These are phyloP conservation scores for Eutolmus rufibarbis DNA, from an alignment of 2,888 invertebrate genomes.

Conservation along the genomic window DNA sequence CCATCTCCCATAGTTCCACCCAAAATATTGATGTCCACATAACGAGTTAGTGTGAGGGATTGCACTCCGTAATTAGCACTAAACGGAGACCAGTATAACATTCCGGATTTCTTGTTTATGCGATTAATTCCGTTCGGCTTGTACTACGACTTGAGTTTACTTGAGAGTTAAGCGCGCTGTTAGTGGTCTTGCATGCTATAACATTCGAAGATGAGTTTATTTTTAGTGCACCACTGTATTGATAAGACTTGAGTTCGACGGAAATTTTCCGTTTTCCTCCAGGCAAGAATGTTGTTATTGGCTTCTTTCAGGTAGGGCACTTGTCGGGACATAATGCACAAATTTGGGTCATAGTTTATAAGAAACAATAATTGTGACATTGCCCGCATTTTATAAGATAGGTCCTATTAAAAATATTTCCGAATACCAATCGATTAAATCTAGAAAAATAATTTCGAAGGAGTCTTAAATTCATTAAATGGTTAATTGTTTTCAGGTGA, in stretches of 20 bases:
- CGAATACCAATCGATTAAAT: background rate
- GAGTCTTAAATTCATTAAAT: background rate
- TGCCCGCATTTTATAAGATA: background rate
- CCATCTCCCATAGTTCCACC: constrained; percentile 3
- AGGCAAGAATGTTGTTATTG: background rate
- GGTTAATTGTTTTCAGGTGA: background rate
- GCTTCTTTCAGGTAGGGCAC: background rate
- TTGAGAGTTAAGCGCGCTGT: background rate
- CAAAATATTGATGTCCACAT: background rate
- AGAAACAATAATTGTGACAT: too few species aligned
- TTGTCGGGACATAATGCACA: background rate
- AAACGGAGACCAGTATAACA: background rate
- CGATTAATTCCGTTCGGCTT: background rate
- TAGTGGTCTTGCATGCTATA: background rate
- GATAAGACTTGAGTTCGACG: background rate
- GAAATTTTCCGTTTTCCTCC: background rate
- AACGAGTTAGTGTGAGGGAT: background rate
- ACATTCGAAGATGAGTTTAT: constrained; percentile 6
- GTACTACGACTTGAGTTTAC: background rate
- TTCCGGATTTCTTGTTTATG: background rate
- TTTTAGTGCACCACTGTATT: background rate
- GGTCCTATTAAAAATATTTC: background rate
- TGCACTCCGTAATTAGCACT: background rate
- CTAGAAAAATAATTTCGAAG: background rate
- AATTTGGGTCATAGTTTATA: too few species aligned